These are phyloP conservation scores for Tenrec ecaudatus DNA, from an alignment of 2,113 vertebrate genomes.

Conservation along the genomic window DNA sequence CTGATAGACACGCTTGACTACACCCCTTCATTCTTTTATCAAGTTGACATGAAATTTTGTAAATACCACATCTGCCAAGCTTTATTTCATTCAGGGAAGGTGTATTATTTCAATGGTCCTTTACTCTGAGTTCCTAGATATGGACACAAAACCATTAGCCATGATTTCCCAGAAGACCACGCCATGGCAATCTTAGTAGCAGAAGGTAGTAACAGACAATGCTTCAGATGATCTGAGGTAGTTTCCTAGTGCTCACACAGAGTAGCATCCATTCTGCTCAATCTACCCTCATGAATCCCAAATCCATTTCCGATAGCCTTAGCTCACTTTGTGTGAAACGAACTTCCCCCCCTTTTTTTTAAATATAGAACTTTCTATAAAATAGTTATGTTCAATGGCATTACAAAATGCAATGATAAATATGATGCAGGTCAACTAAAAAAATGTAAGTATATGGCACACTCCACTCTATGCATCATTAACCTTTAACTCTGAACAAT, in stretches of 20 bases:
- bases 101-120: neutral
- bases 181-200: neutral
- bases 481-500: slow-evolving; percentile 14
- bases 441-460: neutral
- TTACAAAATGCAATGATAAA: slow-evolving; percentile 10
- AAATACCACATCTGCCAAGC: neutral
- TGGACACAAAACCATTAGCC: neutral
- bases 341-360: neutral
- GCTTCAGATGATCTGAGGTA: neutral
- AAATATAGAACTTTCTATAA: slow-evolving; percentile 45
- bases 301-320: neutral
- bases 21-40: too few species aligned
- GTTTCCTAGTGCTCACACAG: neutral
- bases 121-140: neutral
- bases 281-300: neutral
- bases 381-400: neutral
- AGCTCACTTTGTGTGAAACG: neutral
- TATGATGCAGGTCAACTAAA: neutral
- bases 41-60: too few species aligned
- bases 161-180: neutral
- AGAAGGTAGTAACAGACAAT: neutral
- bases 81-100: neutral
- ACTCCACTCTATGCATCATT: neutral
- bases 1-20: too few species aligned
- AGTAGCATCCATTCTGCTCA: neutral